These are phyloP conservation scores for Acrossocheilus wenchowensis DNA, from an alignment of 2,797 vertebrate species.

Conservation along the genomic window DNA sequence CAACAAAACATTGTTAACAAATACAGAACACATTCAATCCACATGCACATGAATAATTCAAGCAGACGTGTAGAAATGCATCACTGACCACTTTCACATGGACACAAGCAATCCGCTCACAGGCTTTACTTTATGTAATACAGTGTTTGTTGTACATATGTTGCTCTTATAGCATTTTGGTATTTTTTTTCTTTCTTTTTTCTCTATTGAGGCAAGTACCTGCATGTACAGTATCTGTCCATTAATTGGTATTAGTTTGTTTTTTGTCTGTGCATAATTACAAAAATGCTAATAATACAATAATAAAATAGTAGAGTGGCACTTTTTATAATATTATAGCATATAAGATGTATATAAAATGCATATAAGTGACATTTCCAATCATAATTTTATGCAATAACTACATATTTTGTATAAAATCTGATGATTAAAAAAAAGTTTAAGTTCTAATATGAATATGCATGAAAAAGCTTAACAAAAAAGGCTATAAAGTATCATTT, in stretches of 20 bases:
- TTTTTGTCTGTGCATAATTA: not conserved
- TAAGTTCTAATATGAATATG: not conserved
- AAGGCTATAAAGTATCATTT: not conserved
- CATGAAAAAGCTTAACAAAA: not conserved
- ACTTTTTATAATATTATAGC: not conserved
- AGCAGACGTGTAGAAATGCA: constrained; percentile 25
- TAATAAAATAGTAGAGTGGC: not conserved
- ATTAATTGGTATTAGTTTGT: not conserved
- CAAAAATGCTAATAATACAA: not conserved
- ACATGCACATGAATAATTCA: constrained; percentile 32
- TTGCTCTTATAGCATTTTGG: not conserved
- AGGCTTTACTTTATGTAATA: not conserved
- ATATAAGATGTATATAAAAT: not conserved
- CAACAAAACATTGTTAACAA: constrained; percentile 11
- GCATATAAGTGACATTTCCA: not conserved
- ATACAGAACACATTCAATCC: not conserved
- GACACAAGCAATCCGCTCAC: not conserved
- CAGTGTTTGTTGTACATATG: not conserved
- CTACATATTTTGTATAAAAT: not conserved
- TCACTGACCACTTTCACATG: constrained; percentile 38
- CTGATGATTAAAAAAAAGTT: not conserved
- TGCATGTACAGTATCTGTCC: not conserved
- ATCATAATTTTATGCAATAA: not conserved
- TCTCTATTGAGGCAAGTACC: not conserved
- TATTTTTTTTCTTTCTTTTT: not conserved